Evolutionary conservation across 2,797 vertebrate species (phyloP), one percentile per base, ranked within the genome.

Genomic region (Gambusia yucatana): DNA sequence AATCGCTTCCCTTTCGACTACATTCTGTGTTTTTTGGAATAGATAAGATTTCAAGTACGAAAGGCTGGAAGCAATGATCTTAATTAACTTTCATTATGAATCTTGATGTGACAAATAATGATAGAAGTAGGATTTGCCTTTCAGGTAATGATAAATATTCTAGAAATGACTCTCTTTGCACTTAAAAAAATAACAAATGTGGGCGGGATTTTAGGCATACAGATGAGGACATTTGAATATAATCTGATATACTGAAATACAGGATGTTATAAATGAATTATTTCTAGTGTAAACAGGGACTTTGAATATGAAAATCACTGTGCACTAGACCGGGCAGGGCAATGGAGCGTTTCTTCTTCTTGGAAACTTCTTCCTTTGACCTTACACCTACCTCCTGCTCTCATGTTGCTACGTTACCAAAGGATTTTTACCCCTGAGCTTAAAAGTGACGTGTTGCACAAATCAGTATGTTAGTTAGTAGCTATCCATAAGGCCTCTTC

Each of bases 301-400:
- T 89, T 82, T 86, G 82, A 87, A 84, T 88, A 88, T 83, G 83
- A 61, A 89, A 91, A 88, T 46, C 41, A 55, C 67, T 11, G 59
- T 72, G 75, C 30, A 59, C 50, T 50, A 4, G 80, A 72, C 30
- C 4, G 70, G 79, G 83, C 59, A 72, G 70, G 84, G 85, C 73
- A 7, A 61, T 10, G 76, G 48, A 84, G 74, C 52, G 44, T 86
- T 89, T 86, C 78, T 77, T 83, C 72, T 52, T 73, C 63, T 92
- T 93, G 90, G 89, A 87, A 87, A 79, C 52, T 83, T 88, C 65
- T 20, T 55, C n/a, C 39, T 22, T 76, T 85, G 43, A 88, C 89
- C 85, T 81, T 67, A 48, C 76, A 83, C 87, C 72, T 57, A 9
- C 72, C 86, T 87, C 74, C 1, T 36, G 73, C 77, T 78, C 77